Percentiles rank a stretch among this genome's conserved stretches.
Conservation (phyloP, 2,888 invertebrate genomes). For the Pterostichus madidus region DNA sequence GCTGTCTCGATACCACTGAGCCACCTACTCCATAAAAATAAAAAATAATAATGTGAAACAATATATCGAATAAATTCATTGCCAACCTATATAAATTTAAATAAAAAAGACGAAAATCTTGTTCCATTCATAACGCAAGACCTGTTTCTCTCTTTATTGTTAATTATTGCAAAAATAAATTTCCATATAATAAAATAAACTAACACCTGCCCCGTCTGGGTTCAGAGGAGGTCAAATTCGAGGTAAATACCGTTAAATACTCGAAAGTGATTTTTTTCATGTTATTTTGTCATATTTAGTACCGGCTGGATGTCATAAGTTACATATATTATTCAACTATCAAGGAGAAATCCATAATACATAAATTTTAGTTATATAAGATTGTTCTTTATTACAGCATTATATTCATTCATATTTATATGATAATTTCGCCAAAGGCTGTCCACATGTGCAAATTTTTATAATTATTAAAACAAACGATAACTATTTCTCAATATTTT, state of each 20-base stretch:
- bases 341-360: background rate
- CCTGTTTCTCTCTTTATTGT: background rate
- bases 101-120: constrained; percentile 3
- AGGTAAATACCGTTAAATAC: constrained; percentile 28
- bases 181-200: constrained; percentile 9
- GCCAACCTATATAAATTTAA: background rate
- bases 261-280: constrained; percentile 9
- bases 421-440: too few species aligned
- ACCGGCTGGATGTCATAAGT: background rate
- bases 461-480: too few species aligned
- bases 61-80: background rate
- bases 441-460: too few species aligned
- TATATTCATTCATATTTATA: background rate
- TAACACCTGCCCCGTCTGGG: background rate
- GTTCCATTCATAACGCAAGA: background rate
- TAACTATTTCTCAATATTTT: too few species aligned
- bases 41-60: background rate
- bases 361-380: constrained; percentile 22
- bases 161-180: constrained; percentile 20
- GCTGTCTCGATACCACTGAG: too few species aligned
- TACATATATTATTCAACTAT: background rate
- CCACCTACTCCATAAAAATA: too few species aligned
- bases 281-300: constrained; percentile 9
- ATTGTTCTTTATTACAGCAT: background rate
- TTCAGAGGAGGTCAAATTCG: constrained; percentile 6